Percentiles rank a stretch among this genome's conserved stretches.
Conservation (phyloP, 1,140 invertebrate species). For the Leptopilina boulardi region DNA sequence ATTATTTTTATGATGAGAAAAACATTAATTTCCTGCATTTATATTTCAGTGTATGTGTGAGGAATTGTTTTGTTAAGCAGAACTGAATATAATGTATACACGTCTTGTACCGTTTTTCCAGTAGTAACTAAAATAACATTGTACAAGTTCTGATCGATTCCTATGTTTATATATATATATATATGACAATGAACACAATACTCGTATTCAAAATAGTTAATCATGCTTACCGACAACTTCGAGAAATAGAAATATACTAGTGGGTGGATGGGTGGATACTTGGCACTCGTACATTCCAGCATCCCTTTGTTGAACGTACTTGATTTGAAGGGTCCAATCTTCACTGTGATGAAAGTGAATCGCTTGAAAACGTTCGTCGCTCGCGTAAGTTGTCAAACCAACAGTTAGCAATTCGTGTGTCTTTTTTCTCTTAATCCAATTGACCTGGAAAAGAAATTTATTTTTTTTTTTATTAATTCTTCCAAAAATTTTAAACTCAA, state of each 20-base stretch:
- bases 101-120: conserved; percentile 3
- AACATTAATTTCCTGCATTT: not conserved
- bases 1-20: not conserved
- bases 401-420: conserved; percentile 87
- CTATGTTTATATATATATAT: no score
- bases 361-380: conserved; percentile 90
- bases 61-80: not conserved
- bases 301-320: conserved; percentile 87
- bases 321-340: conserved; percentile 92
- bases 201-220: conserved; percentile 45
- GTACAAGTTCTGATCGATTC: not conserved
- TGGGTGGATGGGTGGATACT: conserved; percentile 90
- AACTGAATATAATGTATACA: not conserved
- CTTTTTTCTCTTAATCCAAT: conserved; percentile 89
- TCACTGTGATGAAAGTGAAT: conserved; percentile 90
- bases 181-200: conserved; percentile 6
- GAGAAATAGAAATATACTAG: conserved; percentile 88
- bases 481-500: no score
- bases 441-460: conserved; percentile 80
- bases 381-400: conserved; percentile 88
- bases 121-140: conserved; percentile 13
- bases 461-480: no score
- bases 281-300: conserved; percentile 91
- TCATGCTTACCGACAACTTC: conserved; percentile 88
- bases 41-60: not conserved